These are phyloP conservation scores for Myiopsitta monachus DNA, from an alignment of 2,113 vertebrate species.

Conservation along the genomic window DNA sequence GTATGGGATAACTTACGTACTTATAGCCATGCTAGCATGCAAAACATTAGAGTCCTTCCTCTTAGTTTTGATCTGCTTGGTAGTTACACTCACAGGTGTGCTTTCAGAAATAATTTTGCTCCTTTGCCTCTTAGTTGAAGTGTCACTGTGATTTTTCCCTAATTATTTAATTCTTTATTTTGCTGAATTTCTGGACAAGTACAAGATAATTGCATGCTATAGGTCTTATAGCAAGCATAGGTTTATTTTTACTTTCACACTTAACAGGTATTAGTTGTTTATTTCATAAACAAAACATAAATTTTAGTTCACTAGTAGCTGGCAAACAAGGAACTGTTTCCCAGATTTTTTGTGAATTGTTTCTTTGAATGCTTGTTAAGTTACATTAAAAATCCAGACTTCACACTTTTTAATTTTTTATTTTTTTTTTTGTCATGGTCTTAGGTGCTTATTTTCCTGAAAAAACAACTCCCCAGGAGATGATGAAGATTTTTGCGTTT, in stretches of 20 bases:
- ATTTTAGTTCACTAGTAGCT: background rate
- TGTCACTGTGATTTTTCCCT: background rate
- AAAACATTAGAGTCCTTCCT: background rate
- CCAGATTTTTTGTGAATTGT: background rate
- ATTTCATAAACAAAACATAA: background rate
- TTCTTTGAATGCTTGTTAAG: background rate
- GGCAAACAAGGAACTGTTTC: background rate
- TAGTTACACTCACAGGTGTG: background rate
- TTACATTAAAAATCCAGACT: background rate
- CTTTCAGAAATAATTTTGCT: background rate
- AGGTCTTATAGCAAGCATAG: background rate
- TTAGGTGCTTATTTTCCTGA: slow-evolving; percentile 87
- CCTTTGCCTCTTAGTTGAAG: background rate
- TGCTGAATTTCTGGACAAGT: background rate
- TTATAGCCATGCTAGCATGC: rapidly evolving
- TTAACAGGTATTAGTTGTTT: background rate
- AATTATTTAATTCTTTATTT: background rate
- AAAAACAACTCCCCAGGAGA: slow-evolving; percentile 89
- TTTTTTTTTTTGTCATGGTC: background rate
- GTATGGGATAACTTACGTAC: background rate
- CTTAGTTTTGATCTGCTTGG: background rate
- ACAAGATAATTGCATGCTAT: background rate
- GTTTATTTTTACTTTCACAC: background rate
- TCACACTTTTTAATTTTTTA: background rate
- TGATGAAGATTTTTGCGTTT: slow-evolving; percentile 97